These are phyloP conservation scores for Drosophila albomicans DNA, from an alignment of 1,140 invertebrate genomes.

Conservation along the genomic window DNA sequence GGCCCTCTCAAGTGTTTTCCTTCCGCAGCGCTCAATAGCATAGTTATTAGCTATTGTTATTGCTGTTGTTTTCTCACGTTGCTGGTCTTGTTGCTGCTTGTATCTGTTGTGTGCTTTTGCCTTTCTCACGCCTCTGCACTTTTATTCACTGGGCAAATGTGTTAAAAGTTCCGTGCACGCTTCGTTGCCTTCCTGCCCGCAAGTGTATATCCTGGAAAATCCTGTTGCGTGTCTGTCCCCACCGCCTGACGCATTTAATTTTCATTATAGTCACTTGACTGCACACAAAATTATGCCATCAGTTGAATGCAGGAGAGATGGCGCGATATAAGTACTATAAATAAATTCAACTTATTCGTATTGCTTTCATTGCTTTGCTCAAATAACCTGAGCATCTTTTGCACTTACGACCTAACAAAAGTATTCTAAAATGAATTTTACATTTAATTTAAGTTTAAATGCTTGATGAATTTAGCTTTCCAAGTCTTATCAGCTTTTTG, in stretches of 20 bases:
- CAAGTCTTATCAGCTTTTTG: too few relatives aligned
- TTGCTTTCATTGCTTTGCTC: neutral
- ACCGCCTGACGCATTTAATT: constrained; percentile 71
- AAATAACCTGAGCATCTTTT: constrained; percentile 15
- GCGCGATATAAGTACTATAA: constrained; percentile 48
- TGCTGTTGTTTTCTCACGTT: neutral
- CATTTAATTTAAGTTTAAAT: constrained; percentile 15
- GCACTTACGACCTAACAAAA: constrained; percentile 10
- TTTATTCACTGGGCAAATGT: constrained; percentile 65
- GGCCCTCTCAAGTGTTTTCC: constrained; percentile 59
- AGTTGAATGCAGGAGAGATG: neutral
- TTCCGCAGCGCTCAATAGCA: constrained; percentile 69
- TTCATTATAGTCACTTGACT: constrained; percentile 79
- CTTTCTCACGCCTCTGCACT: constrained; percentile 62
- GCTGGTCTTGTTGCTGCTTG: constrained; percentile 12
- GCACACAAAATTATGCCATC: constrained; percentile 56
- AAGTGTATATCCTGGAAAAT: constrained; percentile 50
- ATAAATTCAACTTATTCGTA: constrained; percentile 44
- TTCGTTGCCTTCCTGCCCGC: constrained; percentile 59
- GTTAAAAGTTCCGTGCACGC: constrained; percentile 71
- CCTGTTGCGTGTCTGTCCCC: constrained; percentile 8
- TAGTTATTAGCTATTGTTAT: constrained; percentile 65
- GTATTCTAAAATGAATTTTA: constrained; percentile 20
- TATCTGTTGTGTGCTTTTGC: constrained; percentile 37
- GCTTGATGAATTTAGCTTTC: too few relatives aligned